A percentile compares a stretch with the other conserved stretches of the same genome.
Evolutionary conservation across 1,140 invertebrate genomes (phyloP).

Genomic region (Meloidogyne exigua): DNA sequence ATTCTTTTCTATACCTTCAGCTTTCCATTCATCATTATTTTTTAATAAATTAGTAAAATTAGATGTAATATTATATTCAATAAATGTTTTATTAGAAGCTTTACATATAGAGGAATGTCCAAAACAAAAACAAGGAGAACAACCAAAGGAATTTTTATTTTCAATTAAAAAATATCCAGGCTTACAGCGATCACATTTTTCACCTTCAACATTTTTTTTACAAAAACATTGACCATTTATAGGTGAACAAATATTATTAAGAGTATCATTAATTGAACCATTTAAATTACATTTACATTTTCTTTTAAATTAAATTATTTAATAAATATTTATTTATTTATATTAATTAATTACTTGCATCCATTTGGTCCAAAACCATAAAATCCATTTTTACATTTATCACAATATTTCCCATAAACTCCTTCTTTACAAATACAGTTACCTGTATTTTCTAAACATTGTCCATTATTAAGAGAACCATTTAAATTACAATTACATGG

Average conservation of each 20-base stretch:
- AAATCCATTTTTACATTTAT: slow-evolving; percentile 40
- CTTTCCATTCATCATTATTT: slow-evolving; percentile 15
- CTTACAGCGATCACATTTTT: slow-evolving; percentile 85
- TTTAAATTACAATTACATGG: slow-evolving; percentile 82
- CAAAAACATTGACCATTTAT: slow-evolving; percentile 79
- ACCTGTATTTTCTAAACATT: slow-evolving; percentile 86
- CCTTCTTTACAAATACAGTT: slow-evolving; percentile 68
- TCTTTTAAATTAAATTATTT: background rate
- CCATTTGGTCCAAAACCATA: slow-evolving; percentile 37
- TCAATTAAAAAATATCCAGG: slow-evolving; percentile 77
- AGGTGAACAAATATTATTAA: slow-evolving; percentile 78
- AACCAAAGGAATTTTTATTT: slow-evolving; percentile 84
- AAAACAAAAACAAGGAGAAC: slow-evolving; percentile 95
- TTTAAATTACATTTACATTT: slow-evolving; percentile 71
- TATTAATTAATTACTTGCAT: slow-evolving; percentile 51
- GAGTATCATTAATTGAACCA: slow-evolving; percentile 80
- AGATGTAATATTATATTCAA: background rate
- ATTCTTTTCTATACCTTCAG: background rate
- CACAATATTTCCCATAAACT: slow-evolving; percentile 64
- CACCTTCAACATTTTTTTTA: slow-evolving; percentile 88
- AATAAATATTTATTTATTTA: too few species aligned
- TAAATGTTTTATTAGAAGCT: slow-evolving; percentile 69
- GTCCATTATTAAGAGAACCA: slow-evolving; percentile 81
- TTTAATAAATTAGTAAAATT: slow-evolving; percentile 10
- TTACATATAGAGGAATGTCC: slow-evolving; percentile 89